Evolutionary conservation across 2,888 invertebrate genomes (phyloP).

Genomic region (Melinaea menophilus): DNA sequence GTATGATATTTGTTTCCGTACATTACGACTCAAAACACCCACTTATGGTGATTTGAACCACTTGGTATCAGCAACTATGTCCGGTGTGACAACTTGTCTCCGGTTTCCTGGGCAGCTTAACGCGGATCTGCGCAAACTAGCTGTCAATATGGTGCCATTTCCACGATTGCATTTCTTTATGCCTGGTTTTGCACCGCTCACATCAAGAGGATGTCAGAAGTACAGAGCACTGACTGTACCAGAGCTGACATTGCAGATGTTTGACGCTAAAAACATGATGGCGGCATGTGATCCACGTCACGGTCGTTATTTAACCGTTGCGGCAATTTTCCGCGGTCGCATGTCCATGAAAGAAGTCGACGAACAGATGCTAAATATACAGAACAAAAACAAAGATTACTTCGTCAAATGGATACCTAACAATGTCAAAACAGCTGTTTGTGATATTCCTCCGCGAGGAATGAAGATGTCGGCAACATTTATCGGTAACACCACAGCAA

Average conservation of each 20-base stretch:
- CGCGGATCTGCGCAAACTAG: constrained; percentile 83
- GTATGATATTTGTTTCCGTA: constrained; percentile 87
- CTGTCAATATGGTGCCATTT: constrained; percentile 82
- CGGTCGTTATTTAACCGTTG: constrained; percentile 92
- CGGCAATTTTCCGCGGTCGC: constrained; percentile 90
- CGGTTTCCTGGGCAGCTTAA: constrained; percentile 73
- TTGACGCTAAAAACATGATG: constrained; percentile 98
- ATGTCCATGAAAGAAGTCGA: constrained; percentile 97
- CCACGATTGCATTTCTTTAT: constrained; percentile 80
- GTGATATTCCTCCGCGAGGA: constrained; percentile 85
- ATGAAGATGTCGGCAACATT: constrained; percentile 93
- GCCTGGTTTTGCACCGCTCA: constrained; percentile 81
- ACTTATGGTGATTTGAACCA: constrained; percentile 86
- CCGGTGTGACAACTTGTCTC: constrained; percentile 64
- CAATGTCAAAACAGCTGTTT: constrained; percentile 88
- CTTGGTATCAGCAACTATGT: constrained; percentile 61
- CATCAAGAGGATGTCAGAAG: constrained; percentile 88
- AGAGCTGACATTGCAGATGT: constrained; percentile 92
- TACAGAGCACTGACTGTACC: constrained; percentile 92
- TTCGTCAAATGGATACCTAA: constrained; percentile 90
- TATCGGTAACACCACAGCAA: constrained; percentile 90
- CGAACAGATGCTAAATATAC: constrained; percentile 87
- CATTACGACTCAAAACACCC: constrained; percentile 83
- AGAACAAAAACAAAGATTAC: constrained; percentile 85
- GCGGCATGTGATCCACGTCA: constrained; percentile 94